Base-by-base conservation (phyloP, 2,797 vertebrate species). In the Lacerta viridis region DNA sequence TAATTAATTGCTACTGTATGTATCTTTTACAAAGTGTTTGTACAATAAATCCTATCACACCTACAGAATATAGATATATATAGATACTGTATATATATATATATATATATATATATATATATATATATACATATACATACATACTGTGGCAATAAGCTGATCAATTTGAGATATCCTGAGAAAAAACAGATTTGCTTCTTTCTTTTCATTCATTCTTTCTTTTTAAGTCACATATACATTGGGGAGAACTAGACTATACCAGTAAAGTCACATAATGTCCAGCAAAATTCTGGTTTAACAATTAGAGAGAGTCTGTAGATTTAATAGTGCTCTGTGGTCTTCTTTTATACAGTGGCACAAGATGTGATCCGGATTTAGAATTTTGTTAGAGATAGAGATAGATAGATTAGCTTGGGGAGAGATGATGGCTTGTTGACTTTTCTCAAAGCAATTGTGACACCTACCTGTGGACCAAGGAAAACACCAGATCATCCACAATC, bases 371-470 rank as follows among this genome's bases (percentile, higher is more conserved):
- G 92, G 97, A 97, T 97, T 96, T 96, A 97, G 95, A 97, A 96
- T 96, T 97, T 97, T 95, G 96, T 96, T 97, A 96, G 96, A 69
- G 83, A 85, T 71, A 88, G 82, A 80, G 83, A 89, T 88, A 88
- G 74, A 95, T 96, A 96, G 97, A 97, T 97, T 97, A 96, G 96
- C 96, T 96, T 88, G 92, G 97, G 96, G 96, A 98, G 96, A 95
- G 97, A 97, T 97, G 97, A 97, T 95, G 98, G 98, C 97, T 97
- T 97, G 97, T 95, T 98, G 96, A 97, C 96, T 97, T 98, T 98
- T 98, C 96, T 98, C 98, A 98, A 98, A 98, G 98, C 98, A 99
- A 99, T 98, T 99, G 98, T 99, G 98, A 99, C 98, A 98, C 98
- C 98, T 99, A 98, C 98, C 99, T 99, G 98, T 97, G 98, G 97